Evolutionary conservation across 2,888 invertebrate species (phyloP).

Genomic region (Volucella inflata): DNA sequence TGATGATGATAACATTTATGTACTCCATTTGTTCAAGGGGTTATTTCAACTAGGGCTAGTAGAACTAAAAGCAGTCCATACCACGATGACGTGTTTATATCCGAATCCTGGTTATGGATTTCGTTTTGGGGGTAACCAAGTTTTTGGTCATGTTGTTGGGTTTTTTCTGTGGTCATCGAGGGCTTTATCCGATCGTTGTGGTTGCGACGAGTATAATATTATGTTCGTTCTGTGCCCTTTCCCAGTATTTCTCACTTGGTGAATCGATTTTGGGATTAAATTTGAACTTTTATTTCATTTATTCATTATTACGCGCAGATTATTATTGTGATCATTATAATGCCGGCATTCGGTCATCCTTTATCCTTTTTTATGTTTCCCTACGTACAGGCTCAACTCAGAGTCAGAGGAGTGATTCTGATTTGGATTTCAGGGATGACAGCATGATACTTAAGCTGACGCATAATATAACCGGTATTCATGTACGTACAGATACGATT

Average conservation of each 20-base stretch:
- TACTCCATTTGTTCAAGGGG: not conserved
- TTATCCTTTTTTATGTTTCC: constrained; percentile 12
- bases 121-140: constrained; percentile 21
- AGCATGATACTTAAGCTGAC: constrained; percentile 33
- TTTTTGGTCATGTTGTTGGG: not conserved
- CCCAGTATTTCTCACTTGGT: constrained; percentile 61
- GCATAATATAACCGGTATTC: not conserved
- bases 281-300: constrained; percentile 77
- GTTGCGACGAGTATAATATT: constrained; percentile 37
- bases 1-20: constrained; percentile 14
- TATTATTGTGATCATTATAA: constrained; percentile 76
- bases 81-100: constrained; percentile 25
- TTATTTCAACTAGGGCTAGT: too few relatives aligned
- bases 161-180: constrained; percentile 16
- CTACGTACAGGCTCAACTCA: constrained; percentile 21
- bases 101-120: constrained; percentile 6
- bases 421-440: constrained; percentile 49
- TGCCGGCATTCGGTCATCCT: constrained; percentile 61
- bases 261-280: constrained; percentile 80
- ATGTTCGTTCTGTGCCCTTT: constrained; percentile 29
- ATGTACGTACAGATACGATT: not conserved
- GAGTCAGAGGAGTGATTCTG: constrained; percentile 35
- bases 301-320: constrained; percentile 75
- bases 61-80: not conserved
- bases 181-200: constrained; percentile 44